phyloP scores from a whole-genome alignment of 2,888 invertebrate species.

The Caenorhabditis angaria region DNA sequence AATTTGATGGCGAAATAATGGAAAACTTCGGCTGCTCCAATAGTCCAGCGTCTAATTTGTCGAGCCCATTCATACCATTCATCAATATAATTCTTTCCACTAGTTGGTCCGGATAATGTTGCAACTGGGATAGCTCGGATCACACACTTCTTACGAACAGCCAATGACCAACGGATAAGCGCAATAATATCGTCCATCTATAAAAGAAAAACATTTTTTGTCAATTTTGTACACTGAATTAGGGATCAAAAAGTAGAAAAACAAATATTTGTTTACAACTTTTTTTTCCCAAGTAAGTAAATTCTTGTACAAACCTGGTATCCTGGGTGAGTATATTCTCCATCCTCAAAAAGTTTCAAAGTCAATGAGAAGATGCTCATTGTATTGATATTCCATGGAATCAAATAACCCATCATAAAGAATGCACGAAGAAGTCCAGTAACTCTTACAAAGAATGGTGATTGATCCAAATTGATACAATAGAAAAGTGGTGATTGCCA shows the following conservation, averaged over 20 bases:
- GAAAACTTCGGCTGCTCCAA: slow-evolving; percentile 69
- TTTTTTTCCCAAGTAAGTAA: not conserved
- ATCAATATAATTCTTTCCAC: slow-evolving; percentile 55
- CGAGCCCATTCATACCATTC: slow-evolving; percentile 69
- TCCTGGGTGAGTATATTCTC: slow-evolving; percentile 64
- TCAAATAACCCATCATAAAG: slow-evolving; percentile 68
- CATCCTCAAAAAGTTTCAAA: slow-evolving; percentile 60
- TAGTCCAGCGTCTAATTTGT: slow-evolving; percentile 67
- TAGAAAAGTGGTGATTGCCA: slow-evolving; percentile 69
- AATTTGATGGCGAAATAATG: slow-evolving; percentile 69
- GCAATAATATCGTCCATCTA: slow-evolving; percentile 69
- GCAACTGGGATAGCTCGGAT: slow-evolving; percentile 65
- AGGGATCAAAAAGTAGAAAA: not conserved
- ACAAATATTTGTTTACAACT: not conserved
- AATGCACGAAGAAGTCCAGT: slow-evolving; percentile 65
- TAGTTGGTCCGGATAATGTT: slow-evolving; percentile 61
- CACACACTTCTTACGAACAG: slow-evolving; percentile 60
- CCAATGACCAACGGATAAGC: slow-evolving; percentile 63
- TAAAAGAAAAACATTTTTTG: not conserved
- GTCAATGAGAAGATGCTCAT: slow-evolving; percentile 67
- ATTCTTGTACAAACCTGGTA: slow-evolving; percentile 36
- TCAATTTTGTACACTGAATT: not conserved
- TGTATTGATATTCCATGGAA: slow-evolving; percentile 69
- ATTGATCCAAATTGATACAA: slow-evolving; percentile 65
- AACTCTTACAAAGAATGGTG: slow-evolving; percentile 66